Conservation (phyloP, 1,140 invertebrate genomes). For the Nebria ingens region DNA sequence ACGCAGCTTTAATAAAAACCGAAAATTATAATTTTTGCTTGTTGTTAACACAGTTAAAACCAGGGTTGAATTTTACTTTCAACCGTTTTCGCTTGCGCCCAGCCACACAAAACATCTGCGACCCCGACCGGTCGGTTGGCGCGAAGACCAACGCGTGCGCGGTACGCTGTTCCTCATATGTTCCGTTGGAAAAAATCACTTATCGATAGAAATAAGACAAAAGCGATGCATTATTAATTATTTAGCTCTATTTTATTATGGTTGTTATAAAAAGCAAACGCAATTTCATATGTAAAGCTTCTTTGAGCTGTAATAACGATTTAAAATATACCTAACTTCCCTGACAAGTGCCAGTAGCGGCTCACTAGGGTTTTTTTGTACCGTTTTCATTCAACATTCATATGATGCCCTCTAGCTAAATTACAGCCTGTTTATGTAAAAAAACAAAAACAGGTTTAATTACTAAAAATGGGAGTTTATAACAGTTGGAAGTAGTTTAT, state of each 20-base stretch:
- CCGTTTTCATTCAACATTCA: no score
- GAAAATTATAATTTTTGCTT: not conserved
- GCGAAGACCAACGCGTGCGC: constrained; percentile 32
- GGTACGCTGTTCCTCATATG: constrained; percentile 15
- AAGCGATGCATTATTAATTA: no score
- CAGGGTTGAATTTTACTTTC: not conserved
- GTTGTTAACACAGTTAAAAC: not conserved
- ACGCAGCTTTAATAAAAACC: not conserved
- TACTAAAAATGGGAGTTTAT: not conserved
- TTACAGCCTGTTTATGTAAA: no score
- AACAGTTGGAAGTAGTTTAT: no score
- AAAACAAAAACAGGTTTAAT: not conserved
- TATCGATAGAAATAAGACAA: no score
- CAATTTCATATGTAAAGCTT: no score
- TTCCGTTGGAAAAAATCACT: not conserved
- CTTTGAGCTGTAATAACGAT: no score
- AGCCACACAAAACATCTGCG: constrained; percentile 33
- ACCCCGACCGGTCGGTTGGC: constrained; percentile 33
- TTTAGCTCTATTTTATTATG: not conserved
- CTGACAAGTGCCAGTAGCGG: no score
- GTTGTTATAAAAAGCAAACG: not conserved
- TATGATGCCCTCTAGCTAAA: no score
- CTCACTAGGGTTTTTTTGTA: no score
- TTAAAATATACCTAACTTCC: no score
- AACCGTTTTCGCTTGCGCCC: not conserved